Evolutionary conservation across 2,113 vertebrate genomes (phyloP).

Genomic region (Rhodinocichla rosea): DNA sequence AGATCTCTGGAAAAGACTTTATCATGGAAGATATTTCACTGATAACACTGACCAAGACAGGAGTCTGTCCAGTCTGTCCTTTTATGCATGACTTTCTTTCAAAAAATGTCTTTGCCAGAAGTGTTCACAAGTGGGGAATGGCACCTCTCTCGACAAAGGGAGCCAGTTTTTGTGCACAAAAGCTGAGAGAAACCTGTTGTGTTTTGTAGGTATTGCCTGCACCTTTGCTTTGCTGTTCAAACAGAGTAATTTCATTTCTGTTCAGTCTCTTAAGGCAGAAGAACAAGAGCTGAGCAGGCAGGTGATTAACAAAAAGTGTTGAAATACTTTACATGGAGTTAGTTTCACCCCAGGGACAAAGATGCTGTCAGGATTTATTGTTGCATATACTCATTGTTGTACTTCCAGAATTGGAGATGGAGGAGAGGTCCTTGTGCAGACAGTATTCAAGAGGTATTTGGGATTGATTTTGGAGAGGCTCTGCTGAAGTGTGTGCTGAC

Average conservation of each 20-base stretch:
- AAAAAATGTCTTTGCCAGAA: not conserved
- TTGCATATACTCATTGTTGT: not conserved
- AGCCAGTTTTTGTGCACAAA: not conserved
- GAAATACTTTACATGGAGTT: not conserved
- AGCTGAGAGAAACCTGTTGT: not conserved
- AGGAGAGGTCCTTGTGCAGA: not conserved
- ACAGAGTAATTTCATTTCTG: not conserved
- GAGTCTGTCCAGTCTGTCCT: not conserved
- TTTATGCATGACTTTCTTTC: not conserved
- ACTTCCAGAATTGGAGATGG: not conserved
- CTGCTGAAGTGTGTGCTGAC: not conserved
- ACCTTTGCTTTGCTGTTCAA: not conserved
- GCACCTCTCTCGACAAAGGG: not conserved
- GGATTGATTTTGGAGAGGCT: not conserved
- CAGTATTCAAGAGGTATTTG: not conserved
- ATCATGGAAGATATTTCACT: not conserved
- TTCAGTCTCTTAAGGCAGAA: not conserved
- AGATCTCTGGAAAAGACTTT: not conserved
- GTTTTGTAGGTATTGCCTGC: not conserved
- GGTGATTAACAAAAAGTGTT: not conserved
- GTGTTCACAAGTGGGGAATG: not conserved
- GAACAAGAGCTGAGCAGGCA: not conserved
- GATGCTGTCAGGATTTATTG: not conserved
- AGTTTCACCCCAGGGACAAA: not conserved
- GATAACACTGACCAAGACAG: not conserved